Conservation (phyloP, 1,140 invertebrate species). For the Papilio polytes region DNA sequence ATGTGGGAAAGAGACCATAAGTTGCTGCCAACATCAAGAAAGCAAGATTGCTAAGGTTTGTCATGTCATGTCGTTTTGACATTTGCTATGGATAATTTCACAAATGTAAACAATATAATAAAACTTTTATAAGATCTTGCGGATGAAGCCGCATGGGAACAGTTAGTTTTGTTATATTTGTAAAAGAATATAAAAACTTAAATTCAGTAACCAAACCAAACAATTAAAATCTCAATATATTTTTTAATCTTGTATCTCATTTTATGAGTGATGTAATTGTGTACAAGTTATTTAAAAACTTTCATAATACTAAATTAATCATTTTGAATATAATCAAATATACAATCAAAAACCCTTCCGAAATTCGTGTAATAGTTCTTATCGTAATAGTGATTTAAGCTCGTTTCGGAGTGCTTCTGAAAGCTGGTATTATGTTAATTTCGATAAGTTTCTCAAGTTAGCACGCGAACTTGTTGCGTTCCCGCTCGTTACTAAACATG, state of each 20-base stretch:
- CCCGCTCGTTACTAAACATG: conserved; percentile 43
- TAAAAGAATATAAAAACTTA: no score
- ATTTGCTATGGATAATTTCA: no score
- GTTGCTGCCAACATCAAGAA: no score
- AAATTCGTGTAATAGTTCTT: conserved; percentile 44
- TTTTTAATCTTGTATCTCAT: background rate
- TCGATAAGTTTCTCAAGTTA: conserved; percentile 48
- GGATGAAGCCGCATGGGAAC: no score
- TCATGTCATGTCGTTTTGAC: no score
- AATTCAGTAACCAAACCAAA: no score
- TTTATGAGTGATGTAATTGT: background rate
- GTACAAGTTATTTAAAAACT: background rate
- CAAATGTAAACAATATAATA: no score
- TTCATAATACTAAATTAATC: background rate
- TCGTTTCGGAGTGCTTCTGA: conserved; percentile 62
- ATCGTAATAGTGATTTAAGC: conserved; percentile 50
- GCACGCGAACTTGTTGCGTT: conserved; percentile 78
- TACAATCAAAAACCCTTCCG: conserved; percentile 35
- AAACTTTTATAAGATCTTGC: no score
- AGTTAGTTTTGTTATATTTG: no score
- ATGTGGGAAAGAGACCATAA: no score
- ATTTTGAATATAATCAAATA: conserved; percentile 33
- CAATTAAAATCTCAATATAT: background rate
- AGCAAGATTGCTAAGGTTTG: no score
- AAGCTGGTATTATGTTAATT: conserved; percentile 72